Conservation (phyloP, 2,113 vertebrate genomes). For the Phylloscopus trochiloides region DNA sequence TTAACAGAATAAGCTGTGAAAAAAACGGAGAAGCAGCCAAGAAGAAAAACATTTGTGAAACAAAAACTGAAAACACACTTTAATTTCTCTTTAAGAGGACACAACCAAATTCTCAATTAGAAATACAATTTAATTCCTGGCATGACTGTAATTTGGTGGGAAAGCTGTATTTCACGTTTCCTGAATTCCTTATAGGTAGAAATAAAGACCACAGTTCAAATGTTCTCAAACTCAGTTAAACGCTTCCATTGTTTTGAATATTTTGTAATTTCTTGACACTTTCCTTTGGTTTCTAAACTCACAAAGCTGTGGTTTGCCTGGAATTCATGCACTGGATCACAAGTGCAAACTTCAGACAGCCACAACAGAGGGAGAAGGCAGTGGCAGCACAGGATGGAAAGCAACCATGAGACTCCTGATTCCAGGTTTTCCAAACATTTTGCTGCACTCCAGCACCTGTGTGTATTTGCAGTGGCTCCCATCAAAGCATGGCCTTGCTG, state of each 20-base stretch:
- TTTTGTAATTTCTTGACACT: not conserved
- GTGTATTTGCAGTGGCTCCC: not conserved
- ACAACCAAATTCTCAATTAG: not conserved
- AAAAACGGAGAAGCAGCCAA: not conserved
- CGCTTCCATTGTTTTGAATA: not conserved
- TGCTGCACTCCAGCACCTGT: not conserved
- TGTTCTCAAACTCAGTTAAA: not conserved
- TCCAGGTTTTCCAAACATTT: not conserved
- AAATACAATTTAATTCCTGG: not conserved
- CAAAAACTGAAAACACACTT: not conserved
- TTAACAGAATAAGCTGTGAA: not conserved
- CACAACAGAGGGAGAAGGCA: accelerated
- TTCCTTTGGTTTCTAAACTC: not conserved
- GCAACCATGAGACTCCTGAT: not conserved
- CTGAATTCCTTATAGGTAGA: not conserved
- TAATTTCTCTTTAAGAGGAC: not conserved
- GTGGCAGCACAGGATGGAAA: not conserved
- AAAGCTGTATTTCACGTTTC: not conserved
- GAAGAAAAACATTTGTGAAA: not conserved
- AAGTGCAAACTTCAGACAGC: not conserved
- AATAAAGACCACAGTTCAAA: not conserved
- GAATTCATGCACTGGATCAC: not conserved
- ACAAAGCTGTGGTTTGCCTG: not conserved
- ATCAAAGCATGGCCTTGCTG: not conserved
- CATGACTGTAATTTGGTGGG: not conserved